Conservation (phyloP, 2,888 invertebrate species). For the Cephalotes varians region DNA sequence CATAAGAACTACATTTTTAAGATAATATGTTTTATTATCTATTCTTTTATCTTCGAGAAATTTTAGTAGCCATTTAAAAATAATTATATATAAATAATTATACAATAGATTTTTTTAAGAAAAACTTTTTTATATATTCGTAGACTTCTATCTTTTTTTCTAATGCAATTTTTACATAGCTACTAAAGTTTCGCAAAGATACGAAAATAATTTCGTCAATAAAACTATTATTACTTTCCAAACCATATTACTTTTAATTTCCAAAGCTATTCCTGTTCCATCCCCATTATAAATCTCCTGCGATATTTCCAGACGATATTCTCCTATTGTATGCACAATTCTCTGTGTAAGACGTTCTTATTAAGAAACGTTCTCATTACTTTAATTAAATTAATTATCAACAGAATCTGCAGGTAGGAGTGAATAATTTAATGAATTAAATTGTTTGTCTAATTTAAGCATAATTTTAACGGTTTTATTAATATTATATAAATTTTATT, state of each 20-base stretch:
- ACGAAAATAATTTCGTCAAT: slow-evolving; percentile 13
- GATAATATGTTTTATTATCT: background rate
- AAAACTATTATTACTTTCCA: too few relatives aligned
- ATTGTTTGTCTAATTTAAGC: background rate
- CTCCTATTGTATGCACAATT: slow-evolving; percentile 9
- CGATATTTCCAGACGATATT: background rate
- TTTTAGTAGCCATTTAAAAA: background rate
- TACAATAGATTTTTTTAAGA: background rate
- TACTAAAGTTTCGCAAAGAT: background rate
- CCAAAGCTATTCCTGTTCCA: background rate
- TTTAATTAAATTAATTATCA: slow-evolving; percentile 26
- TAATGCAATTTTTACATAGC: background rate
- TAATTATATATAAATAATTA: background rate
- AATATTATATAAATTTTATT: background rate
- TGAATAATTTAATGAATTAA: slow-evolving; percentile 16
- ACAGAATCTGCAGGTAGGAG: background rate
- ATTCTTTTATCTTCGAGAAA: background rate
- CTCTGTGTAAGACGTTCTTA: background rate
- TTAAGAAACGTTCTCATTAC: slow-evolving; percentile 12
- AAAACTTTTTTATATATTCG: background rate
- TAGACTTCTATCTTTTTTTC: background rate
- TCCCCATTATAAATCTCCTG: background rate
- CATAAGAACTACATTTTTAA: background rate
- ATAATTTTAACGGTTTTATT: background rate
- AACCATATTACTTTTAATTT: slow-evolving; percentile 3